A percentile compares a stretch with the other conserved stretches of the same genome.
Evolutionary conservation across 2,888 invertebrate genomes (phyloP).

Genomic region (Perizoma affinitatum): DNA sequence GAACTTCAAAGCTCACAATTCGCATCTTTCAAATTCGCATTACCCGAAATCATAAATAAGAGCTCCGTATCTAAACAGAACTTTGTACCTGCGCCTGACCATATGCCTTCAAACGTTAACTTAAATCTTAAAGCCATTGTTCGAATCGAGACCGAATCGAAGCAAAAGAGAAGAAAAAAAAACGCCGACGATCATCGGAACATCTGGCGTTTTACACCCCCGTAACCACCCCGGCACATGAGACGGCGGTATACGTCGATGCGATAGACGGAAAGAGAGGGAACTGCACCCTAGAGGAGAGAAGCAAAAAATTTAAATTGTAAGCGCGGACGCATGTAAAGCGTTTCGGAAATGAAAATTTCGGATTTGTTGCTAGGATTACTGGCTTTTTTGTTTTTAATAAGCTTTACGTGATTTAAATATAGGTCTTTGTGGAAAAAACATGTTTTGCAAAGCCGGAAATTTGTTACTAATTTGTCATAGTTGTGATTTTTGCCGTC

Average conservation of each 20-base stretch:
- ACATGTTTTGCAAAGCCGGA: slow-evolving; percentile 6
- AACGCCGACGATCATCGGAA: slow-evolving; percentile 45
- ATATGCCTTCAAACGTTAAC: slow-evolving; percentile 43
- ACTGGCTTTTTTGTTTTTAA: slow-evolving; percentile 26
- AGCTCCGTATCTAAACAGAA: slow-evolving; percentile 13
- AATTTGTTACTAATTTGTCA: neutral
- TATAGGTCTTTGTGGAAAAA: neutral
- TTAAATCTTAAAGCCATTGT: slow-evolving; percentile 57
- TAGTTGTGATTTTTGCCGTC: slow-evolving; percentile 1
- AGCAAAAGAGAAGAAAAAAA: slow-evolving; percentile 52
- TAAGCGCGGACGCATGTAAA: slow-evolving; percentile 57
- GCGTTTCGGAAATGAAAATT: slow-evolving; percentile 56
- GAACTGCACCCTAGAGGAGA: slow-evolving; percentile 45
- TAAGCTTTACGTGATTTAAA: slow-evolving; percentile 20
- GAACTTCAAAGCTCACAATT: neutral
- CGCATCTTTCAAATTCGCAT: slow-evolving; percentile 24
- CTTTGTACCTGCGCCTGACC: slow-evolving; percentile 51
- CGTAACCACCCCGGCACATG: slow-evolving; percentile 52
- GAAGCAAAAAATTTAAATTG: slow-evolving; percentile 49
- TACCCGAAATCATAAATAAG: slow-evolving; percentile 23
- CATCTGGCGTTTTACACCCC: slow-evolving; percentile 67
- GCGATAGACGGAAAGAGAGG: slow-evolving; percentile 16
- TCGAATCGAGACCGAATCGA: slow-evolving; percentile 54
- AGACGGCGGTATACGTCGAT: slow-evolving; percentile 38
- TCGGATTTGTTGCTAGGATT: slow-evolving; percentile 27